phyloP scores from a whole-genome alignment of 1,140 invertebrate genomes.

The Pseudoatta argentina region DNA sequence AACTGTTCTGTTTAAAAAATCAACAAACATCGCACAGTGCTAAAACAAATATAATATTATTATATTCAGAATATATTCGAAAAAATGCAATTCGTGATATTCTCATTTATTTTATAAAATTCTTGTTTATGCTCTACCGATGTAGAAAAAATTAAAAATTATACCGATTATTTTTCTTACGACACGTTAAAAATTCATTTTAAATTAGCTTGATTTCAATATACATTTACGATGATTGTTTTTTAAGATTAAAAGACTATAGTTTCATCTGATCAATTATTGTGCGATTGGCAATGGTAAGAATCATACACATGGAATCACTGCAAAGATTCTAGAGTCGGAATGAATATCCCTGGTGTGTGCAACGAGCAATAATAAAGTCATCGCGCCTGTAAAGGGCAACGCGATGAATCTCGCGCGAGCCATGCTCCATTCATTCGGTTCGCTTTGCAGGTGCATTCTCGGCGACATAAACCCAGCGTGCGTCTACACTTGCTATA shows the following conservation, averaged over 20 bases:
- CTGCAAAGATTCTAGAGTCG: constrained; percentile 5
- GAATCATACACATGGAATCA: neutral
- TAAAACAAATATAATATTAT: neutral
- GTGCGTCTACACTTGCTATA: constrained; percentile 17
- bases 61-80: neutral
- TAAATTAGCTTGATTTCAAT: neutral
- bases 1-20: neutral
- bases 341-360: constrained; percentile 24
- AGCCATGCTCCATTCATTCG: constrained; percentile 69
- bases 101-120: constrained; percentile 9
- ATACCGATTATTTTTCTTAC: neutral
- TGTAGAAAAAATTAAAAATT: constrained; percentile 13
- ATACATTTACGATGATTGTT: neutral
- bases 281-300: neutral
- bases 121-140: neutral
- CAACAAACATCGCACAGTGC: neutral
- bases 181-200: neutral
- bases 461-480: constrained; percentile 44
- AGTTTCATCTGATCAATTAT: neutral
- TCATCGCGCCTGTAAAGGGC: constrained; percentile 62
- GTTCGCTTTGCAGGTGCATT: constrained; percentile 38
- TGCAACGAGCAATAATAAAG: constrained; percentile 70
- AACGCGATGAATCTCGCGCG: constrained; percentile 69
- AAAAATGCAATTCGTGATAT: neutral
- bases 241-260: neutral